phyloP scores from a whole-genome alignment of 2,113 vertebrate species.

The Actenoides hombroni region DNA sequence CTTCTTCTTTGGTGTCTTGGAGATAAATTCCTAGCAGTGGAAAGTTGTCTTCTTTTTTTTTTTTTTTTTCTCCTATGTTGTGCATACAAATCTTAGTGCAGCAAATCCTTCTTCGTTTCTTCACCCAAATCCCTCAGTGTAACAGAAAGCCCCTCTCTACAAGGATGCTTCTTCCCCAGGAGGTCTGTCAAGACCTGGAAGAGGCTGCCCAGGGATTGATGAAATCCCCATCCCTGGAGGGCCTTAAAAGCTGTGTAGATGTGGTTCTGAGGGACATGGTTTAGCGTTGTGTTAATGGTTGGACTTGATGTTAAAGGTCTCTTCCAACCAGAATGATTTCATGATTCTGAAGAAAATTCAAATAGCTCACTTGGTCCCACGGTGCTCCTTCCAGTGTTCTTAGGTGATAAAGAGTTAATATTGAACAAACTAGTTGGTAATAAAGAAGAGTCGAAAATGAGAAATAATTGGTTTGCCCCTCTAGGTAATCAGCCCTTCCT shows the following conservation, averaged over 20 bases:
- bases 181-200: no score
- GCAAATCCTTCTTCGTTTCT: not conserved
- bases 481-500: not conserved
- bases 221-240: no score
- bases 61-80: not conserved
- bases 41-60: not conserved
- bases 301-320: no score
- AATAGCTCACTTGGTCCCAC: not conserved
- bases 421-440: not conserved
- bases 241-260: no score
- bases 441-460: not conserved
- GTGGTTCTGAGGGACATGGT: no score
- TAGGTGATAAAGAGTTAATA: not conserved
- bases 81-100: not conserved
- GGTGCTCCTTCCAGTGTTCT: not conserved
- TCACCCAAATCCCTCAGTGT: rapidly evolving
- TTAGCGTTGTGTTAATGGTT: no score
- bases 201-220: no score
- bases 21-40: not conserved
- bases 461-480: not conserved
- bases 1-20: not conserved
- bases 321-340: no score
- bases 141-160: not conserved
- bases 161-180: no score
- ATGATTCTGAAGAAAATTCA: not conserved